Base-by-base conservation (phyloP, 2,797 vertebrate species). In the Acrocephalus scirpaceus region DNA sequence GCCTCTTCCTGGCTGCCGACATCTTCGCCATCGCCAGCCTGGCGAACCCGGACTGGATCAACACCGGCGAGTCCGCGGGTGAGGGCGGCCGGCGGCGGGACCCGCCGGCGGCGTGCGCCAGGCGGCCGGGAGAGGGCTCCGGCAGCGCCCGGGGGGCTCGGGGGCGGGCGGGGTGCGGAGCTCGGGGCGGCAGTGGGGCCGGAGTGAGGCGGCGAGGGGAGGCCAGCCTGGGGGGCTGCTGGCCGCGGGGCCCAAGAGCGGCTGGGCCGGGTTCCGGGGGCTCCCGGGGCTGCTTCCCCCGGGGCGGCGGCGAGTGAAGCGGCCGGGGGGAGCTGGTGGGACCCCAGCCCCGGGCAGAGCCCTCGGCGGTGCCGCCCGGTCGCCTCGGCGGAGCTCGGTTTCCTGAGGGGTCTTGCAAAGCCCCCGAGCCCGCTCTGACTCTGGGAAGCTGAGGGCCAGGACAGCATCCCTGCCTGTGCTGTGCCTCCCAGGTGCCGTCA, bases 21-120 rank as follows among this genome's bases (percentile, higher is more conserved):
- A 99, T 99, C 97, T 99, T 99, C 97, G 99, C 99, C 96, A 99
- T 99, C 97, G 99, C 99, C 97, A 99, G 99, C 98, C 98, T 99
- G 97, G 98, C 98, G 96, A 99, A 99, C 97, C 99, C 99, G 83
- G 99, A 99, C 98, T 99, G 99, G 99, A 99, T 99, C 98, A 99
- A 99, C 98, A 99, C 99, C 25, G 99, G 99, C 86, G 98, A 99
- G 86, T 98, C 98, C 61, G 98, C 98, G 77, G 98, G 99, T 99
- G 97, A 98, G 97, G 77, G 73, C 13, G 36, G 60, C 60, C 54
- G 74, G 85, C 90, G 82, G 74, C 77, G 64, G 74, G 36, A 65
- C 83, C 32, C 50, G 50, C 34, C 47, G 48, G 34, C 17, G 17
- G 67, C 57, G 61, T 72, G 61, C 78, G 78, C 62, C 83, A 70